Percentiles rank a stretch among this genome's conserved stretches.
phyloP scores from a whole-genome alignment of 1,140 invertebrate genomes.

The Cataglyphis hispanica region DNA sequence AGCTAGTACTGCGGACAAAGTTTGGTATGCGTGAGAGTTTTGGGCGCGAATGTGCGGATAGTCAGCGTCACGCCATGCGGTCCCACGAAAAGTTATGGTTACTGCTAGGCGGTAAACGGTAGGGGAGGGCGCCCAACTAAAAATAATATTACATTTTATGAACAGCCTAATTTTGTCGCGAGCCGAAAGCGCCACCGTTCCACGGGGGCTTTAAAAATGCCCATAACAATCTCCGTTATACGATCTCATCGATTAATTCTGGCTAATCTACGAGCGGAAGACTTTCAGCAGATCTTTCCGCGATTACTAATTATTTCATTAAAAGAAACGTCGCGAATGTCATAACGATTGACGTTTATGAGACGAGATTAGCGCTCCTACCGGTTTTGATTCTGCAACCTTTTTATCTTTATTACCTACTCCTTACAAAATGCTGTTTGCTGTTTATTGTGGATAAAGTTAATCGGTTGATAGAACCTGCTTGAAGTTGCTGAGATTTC shows the following conservation, averaged over 20 bases:
- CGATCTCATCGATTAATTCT: slow-evolving; percentile 65
- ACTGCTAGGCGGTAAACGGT: slow-evolving; percentile 76
- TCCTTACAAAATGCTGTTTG: background rate
- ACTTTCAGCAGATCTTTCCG: slow-evolving; percentile 73
- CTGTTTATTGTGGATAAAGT: background rate
- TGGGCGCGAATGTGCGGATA: slow-evolving; percentile 81
- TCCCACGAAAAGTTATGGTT: slow-evolving; percentile 84
- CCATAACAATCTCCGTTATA: slow-evolving; percentile 70
- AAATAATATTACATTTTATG: slow-evolving; percentile 84
- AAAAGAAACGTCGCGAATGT: slow-evolving; percentile 32
- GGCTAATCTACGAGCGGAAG: slow-evolving; percentile 79
- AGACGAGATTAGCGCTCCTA: slow-evolving; percentile 10
- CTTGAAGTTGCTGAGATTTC: slow-evolving; percentile 46
- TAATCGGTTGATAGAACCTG: background rate
- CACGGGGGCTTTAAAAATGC: slow-evolving; percentile 59
- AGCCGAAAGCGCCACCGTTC: slow-evolving; percentile 61
- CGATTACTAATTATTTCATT: slow-evolving; percentile 72
- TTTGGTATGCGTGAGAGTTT: slow-evolving; percentile 81
- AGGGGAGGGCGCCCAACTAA: slow-evolving; percentile 76
- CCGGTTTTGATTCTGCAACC: background rate
- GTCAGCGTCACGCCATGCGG: slow-evolving; percentile 83
- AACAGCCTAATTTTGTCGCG: slow-evolving; percentile 81
- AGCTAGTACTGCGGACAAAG: slow-evolving; percentile 74
- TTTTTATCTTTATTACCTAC: slow-evolving; percentile 17
- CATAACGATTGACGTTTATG: slow-evolving; percentile 18